Evolutionary conservation across 1,140 invertebrate genomes (phyloP).

Genomic region (Spodoptera litura): DNA sequence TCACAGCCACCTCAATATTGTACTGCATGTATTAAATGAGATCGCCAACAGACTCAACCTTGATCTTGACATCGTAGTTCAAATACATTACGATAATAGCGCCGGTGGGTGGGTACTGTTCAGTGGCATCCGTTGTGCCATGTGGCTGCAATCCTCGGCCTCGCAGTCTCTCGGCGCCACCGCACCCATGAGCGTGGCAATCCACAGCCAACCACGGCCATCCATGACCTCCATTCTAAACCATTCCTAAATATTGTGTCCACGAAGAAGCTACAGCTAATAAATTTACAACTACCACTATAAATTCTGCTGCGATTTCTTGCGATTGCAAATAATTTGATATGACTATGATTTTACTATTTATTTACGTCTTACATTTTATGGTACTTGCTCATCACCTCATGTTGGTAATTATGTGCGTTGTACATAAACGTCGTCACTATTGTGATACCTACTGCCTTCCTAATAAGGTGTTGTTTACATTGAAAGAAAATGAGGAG

Average conservation of each 20-base stretch:
- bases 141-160: conserved; percentile 55
- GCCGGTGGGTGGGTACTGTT: conserved; percentile 63
- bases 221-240: conserved; percentile 71
- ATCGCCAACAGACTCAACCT: conserved; percentile 27
- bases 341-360: conserved; percentile 19
- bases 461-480: conserved; percentile 15
- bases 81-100: conserved; percentile 53
- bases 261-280: conserved; percentile 27
- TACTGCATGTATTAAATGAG: neutral
- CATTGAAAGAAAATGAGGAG: neutral
- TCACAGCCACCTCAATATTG: neutral
- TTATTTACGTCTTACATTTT: neutral
- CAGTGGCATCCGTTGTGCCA: conserved; percentile 73
- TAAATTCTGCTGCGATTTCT: conserved; percentile 35
- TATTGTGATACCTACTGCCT: neutral
- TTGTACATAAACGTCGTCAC: conserved; percentile 2
- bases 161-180: conserved; percentile 64
- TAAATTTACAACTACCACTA: conserved; percentile 20
- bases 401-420: conserved; percentile 1
- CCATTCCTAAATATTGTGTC: conserved; percentile 56
- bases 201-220: conserved; percentile 69
- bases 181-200: conserved; percentile 73
- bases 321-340: conserved; percentile 25
- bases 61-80: conserved; percentile 52
- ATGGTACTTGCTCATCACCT: neutral